Conservation (phyloP, 2,888 invertebrate species). For the Exocentrus adspersus region DNA sequence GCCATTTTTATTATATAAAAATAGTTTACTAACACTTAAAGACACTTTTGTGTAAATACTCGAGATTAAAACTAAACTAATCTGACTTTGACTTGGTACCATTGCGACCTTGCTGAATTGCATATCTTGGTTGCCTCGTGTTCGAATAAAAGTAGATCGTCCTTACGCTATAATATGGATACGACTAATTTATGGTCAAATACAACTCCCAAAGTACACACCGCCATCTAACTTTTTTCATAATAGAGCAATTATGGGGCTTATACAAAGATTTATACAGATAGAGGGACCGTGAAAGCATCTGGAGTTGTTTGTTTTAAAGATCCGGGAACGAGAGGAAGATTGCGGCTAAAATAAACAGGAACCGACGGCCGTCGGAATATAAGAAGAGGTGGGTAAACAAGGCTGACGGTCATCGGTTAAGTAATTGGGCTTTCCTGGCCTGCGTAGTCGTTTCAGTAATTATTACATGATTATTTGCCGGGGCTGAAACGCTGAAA, state of each 20-base stretch:
- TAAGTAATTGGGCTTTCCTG: slow-evolving; percentile 61
- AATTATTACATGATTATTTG: slow-evolving; percentile 55
- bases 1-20: too few relatives aligned
- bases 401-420: slow-evolving; percentile 60
- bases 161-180: too few relatives aligned
- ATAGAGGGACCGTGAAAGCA: slow-evolving; percentile 37
- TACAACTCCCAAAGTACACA: not conserved
- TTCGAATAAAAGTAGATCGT: too few relatives aligned
- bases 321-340: slow-evolving; percentile 54
- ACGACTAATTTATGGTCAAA: too few relatives aligned
- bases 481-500: slow-evolving; percentile 30
- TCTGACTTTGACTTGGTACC: too few relatives aligned
- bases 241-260: slow-evolving; percentile 43
- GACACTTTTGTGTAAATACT: too few relatives aligned
- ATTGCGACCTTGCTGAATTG: too few relatives aligned
- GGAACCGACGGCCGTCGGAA: slow-evolving; percentile 42
- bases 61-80: too few relatives aligned
- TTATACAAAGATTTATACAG: slow-evolving; percentile 46
- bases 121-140: too few relatives aligned
- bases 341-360: slow-evolving; percentile 56
- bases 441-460: slow-evolving; percentile 44
- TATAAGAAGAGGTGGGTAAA: slow-evolving; percentile 59
- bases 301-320: slow-evolving; percentile 54
- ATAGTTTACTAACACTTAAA: too few relatives aligned
- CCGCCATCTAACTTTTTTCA: slow-evolving; percentile 4